Evolutionary conservation across 1,140 invertebrate species (phyloP), one percentile per base, ranked within the genome.

Genomic region (Adoxophyes honmai): DNA sequence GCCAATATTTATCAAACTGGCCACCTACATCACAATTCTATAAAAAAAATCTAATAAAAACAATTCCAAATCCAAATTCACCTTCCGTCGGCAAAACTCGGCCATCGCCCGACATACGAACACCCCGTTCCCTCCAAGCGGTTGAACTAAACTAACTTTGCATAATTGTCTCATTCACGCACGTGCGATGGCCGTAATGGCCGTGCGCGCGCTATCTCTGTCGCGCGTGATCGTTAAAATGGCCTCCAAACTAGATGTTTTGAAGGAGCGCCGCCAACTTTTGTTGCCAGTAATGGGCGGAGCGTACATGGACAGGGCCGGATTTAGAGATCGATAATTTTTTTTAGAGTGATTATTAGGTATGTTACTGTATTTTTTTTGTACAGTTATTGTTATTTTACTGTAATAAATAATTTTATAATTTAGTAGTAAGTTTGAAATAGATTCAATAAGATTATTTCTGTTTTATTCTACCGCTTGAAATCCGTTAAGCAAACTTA

Each of bases 201-300:
- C 34, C 39, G 34, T 8, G 37, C 39, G 55, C 56, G 59, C 57
- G 62, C 78, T 75, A 73, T 88, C 85, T 79, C 78, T 61, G 52
- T 88, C 73, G 39, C 74, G 62, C 85, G 39, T 76, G 73, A 72
- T 88, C 83, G 75, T 86, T 81, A 88, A 88, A 88, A 88, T 88
- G 85, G 85, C 83, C 81, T 88, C 85, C 85, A 86, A 86, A 88
- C 85, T 83, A 83, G 81, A 83, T 86, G 76, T 88, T 88, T 88
- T 86, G 85, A 88, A 86, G 83, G 80, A 86, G 83, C 81, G 73
- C 73, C 69, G 73, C 75, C 78, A 83, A 85, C 80, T 86, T 88
- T 86, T 86, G 81, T 86, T 81, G 80, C 73, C 76, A 77, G 78
- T 86, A 86, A 88, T 88, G 83, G 85, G 85, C 85, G 85, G 85